Evolutionary conservation across 2,888 invertebrate genomes (phyloP), one percentile per base, ranked within the genome.

Genomic region (Phania funesta): DNA sequence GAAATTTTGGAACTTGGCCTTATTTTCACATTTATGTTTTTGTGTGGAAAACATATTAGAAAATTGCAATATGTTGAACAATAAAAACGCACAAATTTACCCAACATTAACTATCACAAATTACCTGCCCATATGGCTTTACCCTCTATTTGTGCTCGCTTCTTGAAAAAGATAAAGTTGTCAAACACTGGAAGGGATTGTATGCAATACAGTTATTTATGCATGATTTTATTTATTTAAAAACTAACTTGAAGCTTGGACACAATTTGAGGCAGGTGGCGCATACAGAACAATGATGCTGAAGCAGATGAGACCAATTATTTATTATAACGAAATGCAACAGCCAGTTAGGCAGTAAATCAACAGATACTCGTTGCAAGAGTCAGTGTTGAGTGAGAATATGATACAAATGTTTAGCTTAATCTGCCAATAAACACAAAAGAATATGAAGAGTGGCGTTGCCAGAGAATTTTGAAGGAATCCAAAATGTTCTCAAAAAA

Each of bases 211-310:
- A 32, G 64, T 54, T 54, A 46, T 74, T 74, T 75, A 38, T 58
- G 54, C 35, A 9, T n/a, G 65, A 48, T 74, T 65, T 65, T 26
- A 56, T 65, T 18, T 56, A 65, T 65, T 56, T 38, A 26, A 26
- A 56, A 35, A 46, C 35, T 65, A 48, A 56, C 65, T 56, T 56
- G 26, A 6, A 54, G 29, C 38, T 48, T 26, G 32, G 20, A 48
- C 56, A 75, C 54, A 64, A 46, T 54, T 65, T 56, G 46, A 29
- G 56, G 46, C 75, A 75, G 75, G 75, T 75, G 75, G 56, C 46
- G 48, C 44, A 48, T 20, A 29, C 22, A 26, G 9, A 22, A 26
- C 44, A 56, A 60, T 56, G 41, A 54, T 60, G 60, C 13, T 71
- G 48, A 3, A 48, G 38, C 8, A 46, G 1, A 41, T 46, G 20